Base-by-base conservation (phyloP, 2,113 vertebrate species). In the Clupea harengus region DNA sequence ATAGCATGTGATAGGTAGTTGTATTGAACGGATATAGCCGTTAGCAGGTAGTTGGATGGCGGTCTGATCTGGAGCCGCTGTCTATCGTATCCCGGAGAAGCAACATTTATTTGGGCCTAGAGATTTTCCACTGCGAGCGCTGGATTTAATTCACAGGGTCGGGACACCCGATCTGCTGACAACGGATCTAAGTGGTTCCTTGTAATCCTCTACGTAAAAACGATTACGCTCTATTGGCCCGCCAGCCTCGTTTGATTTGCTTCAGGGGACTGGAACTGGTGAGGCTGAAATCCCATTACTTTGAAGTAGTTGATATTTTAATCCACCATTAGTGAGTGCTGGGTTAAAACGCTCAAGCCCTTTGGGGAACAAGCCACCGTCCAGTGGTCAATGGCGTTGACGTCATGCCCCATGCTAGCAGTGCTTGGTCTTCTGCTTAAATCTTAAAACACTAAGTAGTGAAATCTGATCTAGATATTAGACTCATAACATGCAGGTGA, bases 281-380 rank as follows among this genome's bases (percentile, higher is more conserved):
- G 86, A 85, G 89, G 86, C 88, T 85, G 86, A 93, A 89, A 90
- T 89, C 88, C 88, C 88, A 92, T 91, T 90, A 90, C 88, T 89
- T 89, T 90, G 90, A 90, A 93, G 90, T 90, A 89, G 91, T 92
- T 91, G 90, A 92, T 93, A 93, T 92, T 93, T 92, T 91, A 93
- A 93, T 90, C 91, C 91, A 90, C 92, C 92, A 92, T 93, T 93
- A 94, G 90, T 88, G 82, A 94, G 90, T 89, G 84, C 85, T 86
- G 90, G 91, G 87, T 87, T 91, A 91, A 92, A 91, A 92, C 89
- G 91, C 89, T 84, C 84, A 52, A 49, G 83, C 89, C 89, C 88
- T 87, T 86, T 49, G 64, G 88, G 91, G 88, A 85, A 75, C 25
- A 67, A 75, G 45, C 86, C 46, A 75, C 82, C 54, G 84, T 82